phyloP scores from a whole-genome alignment of 2,113 vertebrate species.

The Rhea americana region DNA sequence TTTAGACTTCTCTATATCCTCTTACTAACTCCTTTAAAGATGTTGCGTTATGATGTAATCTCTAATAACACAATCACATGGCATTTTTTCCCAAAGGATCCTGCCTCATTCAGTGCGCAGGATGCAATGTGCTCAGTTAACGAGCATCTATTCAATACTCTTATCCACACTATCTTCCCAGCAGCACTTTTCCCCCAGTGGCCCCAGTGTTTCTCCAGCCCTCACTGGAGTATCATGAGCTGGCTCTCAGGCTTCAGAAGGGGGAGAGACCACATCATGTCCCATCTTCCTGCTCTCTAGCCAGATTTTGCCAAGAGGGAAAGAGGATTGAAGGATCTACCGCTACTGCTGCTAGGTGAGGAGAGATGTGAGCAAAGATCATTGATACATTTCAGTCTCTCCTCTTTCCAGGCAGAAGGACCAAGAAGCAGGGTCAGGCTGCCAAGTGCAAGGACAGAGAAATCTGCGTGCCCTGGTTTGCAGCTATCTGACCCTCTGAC shows the following conservation, averaged over 20 bases:
- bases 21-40: background rate
- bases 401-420: background rate
- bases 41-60: background rate
- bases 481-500: rapidly evolving
- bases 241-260: background rate
- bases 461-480: background rate
- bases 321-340: background rate
- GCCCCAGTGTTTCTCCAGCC: background rate
- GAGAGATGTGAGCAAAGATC: background rate
- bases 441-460: background rate
- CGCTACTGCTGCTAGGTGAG: background rate
- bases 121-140: background rate
- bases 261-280: background rate
- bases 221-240: background rate
- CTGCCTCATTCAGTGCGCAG: background rate
- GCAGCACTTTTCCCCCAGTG: background rate
- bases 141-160: background rate
- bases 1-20: background rate
- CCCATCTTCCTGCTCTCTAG: background rate
- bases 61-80: background rate
- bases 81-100: background rate
- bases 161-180: background rate
- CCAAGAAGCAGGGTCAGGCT: background rate
- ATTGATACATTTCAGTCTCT: background rate
- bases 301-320: background rate